phyloP scores from a whole-genome alignment of 2,797 vertebrate genomes.

The Eulemur mongoz region DNA sequence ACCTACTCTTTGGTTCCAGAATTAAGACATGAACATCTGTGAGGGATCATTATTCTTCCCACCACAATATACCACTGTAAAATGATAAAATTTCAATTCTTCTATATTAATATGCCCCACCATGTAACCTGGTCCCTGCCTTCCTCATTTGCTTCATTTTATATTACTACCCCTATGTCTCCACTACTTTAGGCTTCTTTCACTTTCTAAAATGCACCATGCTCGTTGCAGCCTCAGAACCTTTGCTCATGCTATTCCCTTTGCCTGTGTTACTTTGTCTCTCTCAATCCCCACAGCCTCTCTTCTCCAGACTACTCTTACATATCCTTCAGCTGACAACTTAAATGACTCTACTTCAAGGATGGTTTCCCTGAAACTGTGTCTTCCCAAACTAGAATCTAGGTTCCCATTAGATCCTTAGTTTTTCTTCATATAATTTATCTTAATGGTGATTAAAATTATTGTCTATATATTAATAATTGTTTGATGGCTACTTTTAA shows the following conservation, averaged over 20 bases:
- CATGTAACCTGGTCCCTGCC: background rate
- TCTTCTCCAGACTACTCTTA: background rate
- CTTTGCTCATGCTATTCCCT: background rate
- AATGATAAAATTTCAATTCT: background rate
- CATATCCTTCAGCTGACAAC: background rate
- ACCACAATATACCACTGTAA: background rate
- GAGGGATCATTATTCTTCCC: background rate
- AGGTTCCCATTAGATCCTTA: background rate
- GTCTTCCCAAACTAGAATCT: background rate
- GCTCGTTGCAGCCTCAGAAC: background rate
- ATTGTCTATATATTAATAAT: background rate
- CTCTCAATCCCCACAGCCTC: background rate
- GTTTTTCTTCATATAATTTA: slow-evolving; percentile 7
- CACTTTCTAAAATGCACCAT: background rate
- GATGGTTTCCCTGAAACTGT: background rate
- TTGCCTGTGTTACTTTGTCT: background rate
- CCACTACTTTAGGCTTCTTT: background rate
- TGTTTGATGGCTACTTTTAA: slow-evolving; percentile 15
- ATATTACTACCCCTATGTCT: background rate
- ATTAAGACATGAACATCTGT: background rate
- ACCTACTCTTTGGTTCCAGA: background rate
- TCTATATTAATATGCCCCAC: background rate
- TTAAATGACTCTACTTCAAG: background rate
- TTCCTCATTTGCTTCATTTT: background rate
- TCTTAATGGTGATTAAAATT: slow-evolving; percentile 10